A percentile compares a stretch with the other conserved stretches of the same genome.
phyloP scores from a whole-genome alignment of 92 coral and sea anemone genomes.

The Metridium senile region DNA sequence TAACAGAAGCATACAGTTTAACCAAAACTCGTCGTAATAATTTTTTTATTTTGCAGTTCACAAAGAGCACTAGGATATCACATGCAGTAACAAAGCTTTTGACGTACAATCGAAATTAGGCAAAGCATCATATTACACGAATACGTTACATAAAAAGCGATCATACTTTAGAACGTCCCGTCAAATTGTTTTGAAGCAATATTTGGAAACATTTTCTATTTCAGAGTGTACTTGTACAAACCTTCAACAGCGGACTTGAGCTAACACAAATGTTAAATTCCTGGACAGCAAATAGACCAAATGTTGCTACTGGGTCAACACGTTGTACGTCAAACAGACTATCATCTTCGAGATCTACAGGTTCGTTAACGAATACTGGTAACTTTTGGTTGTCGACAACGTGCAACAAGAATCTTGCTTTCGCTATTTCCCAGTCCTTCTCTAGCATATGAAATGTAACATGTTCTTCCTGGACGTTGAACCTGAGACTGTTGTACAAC shows the following conservation, averaged over 20 bases:
- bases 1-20: not conserved
- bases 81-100: too few species aligned
- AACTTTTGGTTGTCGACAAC: not conserved
- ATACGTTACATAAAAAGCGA: too few species aligned
- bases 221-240: not conserved
- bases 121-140: too few species aligned
- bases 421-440: slow-evolving; percentile 43
- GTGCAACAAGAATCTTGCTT: slow-evolving; percentile 13
- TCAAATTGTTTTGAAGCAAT: too few species aligned
- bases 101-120: too few species aligned
- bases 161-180: too few species aligned
- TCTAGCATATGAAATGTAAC: slow-evolving; percentile 51
- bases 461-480: slow-evolving; percentile 14
- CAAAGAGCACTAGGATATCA: too few species aligned
- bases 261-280: slow-evolving; percentile 9
- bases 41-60: too few species aligned
- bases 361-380: slow-evolving; percentile 6
- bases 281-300: slow-evolving; percentile 44
- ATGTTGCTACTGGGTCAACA: slow-evolving; percentile 39
- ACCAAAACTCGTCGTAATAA: not conserved
- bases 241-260: slow-evolving; percentile 18
- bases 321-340: not conserved
- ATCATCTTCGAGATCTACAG: slow-evolving; percentile 9
- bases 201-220: too few species aligned
- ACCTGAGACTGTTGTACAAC: slow-evolving; percentile 49